These are phyloP conservation scores for Pycnomerus fuliginosus DNA, from an alignment of 2,888 invertebrate genomes.

Conservation along the genomic window DNA sequence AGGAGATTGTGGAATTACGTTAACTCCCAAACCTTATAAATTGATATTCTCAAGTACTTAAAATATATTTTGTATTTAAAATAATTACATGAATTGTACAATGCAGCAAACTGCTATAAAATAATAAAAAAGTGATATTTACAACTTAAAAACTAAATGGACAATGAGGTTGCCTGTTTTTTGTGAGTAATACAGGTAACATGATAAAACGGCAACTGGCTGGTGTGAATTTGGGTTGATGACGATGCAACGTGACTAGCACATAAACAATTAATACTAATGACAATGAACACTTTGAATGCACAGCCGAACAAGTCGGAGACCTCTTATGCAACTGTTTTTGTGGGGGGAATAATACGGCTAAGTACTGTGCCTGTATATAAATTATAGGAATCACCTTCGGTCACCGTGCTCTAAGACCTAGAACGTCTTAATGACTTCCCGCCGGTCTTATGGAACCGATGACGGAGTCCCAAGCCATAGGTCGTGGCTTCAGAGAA, in stretches of 20 bases:
- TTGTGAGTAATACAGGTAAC: conserved; percentile 18
- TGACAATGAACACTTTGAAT: conserved; percentile 49
- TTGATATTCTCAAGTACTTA: conserved; percentile 46
- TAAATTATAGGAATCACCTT: conserved; percentile 36
- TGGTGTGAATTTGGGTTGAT: conserved; percentile 4
- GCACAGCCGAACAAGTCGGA: conserved; percentile 52
- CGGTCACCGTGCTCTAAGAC: conserved; percentile 40
- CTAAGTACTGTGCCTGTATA: conserved; percentile 28
- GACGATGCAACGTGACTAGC: conserved; percentile 22
- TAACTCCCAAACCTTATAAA: conserved; percentile 64
- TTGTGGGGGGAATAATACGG: conserved; percentile 6
- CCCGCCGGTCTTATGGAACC: conserved; percentile 54
- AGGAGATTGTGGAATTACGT: conserved; percentile 74
- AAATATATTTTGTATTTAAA: conserved; percentile 16
- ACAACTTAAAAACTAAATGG: conserved; percentile 18
- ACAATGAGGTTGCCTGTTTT: conserved; percentile 11
- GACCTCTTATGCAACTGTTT: conserved; percentile 34
- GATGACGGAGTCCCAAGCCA: conserved; percentile 49
- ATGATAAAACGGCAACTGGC: conserved; percentile 10
- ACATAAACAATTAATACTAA: conserved; percentile 30
- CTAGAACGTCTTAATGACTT: conserved; percentile 45
- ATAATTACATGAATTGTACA: conserved; percentile 32
- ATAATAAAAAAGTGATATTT: conserved; percentile 25
- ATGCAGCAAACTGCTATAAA: conserved; percentile 27
- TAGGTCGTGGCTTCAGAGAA: conserved; percentile 61